Conservation (phyloP, 1,140 invertebrate genomes). For the Drosophila burlai region DNA sequence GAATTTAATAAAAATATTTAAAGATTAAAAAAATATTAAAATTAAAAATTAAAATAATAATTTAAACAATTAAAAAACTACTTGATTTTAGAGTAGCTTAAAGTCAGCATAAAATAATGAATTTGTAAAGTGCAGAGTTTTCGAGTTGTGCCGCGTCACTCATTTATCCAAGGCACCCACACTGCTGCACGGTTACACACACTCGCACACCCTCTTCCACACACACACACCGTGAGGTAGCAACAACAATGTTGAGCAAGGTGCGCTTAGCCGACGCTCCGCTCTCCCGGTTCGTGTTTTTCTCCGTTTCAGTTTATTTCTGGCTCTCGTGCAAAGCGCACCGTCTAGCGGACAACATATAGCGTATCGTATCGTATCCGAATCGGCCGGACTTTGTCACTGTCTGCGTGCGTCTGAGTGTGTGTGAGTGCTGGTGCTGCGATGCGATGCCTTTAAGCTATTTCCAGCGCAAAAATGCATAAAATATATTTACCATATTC, state of each 20-base stretch:
- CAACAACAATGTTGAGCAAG: slow-evolving; percentile 78
- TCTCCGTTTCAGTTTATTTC: slow-evolving; percentile 77
- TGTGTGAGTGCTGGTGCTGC: slow-evolving; percentile 37
- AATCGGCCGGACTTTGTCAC: slow-evolving; percentile 25
- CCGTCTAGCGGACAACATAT: slow-evolving; percentile 66
- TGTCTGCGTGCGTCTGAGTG: slow-evolving; percentile 37
- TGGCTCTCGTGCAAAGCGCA: slow-evolving; percentile 80
- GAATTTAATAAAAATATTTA: background rate
- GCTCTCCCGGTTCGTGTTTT: slow-evolving; percentile 59
- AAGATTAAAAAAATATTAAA: too few relatives aligned
- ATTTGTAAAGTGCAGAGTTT: slow-evolving; percentile 42
- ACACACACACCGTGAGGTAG: slow-evolving; percentile 27
- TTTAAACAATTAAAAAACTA: background rate
- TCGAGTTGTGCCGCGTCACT: slow-evolving; percentile 49
- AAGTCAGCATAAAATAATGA: background rate
- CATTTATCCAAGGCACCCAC: slow-evolving; percentile 46
- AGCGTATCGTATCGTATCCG: slow-evolving; percentile 34
- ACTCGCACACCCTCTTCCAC: slow-evolving; percentile 6
- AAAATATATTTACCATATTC: slow-evolving; percentile 22
- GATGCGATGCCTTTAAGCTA: slow-evolving; percentile 59
- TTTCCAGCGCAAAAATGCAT: slow-evolving; percentile 63
- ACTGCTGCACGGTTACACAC: slow-evolving; percentile 39
- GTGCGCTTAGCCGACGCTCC: slow-evolving; percentile 71
- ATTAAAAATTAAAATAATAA: background rate
- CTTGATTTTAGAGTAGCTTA: slow-evolving; percentile 1